These are phyloP conservation scores for Ophthalmotilapia sp. DNA, from an alignment of 2,113 vertebrate genomes.

Conservation along the genomic window DNA sequence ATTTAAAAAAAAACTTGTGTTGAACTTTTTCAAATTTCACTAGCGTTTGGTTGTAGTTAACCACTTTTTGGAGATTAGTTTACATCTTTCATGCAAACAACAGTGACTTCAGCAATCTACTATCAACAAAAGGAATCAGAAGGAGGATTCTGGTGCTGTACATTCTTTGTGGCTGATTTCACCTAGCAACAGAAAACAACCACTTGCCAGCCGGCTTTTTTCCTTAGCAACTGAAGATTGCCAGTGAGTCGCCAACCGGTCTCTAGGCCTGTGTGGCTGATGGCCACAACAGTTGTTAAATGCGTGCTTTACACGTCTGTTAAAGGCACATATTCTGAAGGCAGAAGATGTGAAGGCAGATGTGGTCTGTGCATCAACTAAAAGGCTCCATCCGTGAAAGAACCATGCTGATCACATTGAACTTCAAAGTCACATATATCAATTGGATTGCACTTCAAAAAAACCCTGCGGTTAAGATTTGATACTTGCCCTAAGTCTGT, in stretches of 20 bases:
- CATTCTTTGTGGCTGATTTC: not conserved
- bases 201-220: not conserved
- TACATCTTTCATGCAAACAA: not conserved
- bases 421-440: not conserved
- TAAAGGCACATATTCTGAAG: not conserved
- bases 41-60: not conserved
- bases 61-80: not conserved
- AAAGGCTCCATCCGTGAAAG: not conserved
- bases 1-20: not conserved
- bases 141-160: not conserved
- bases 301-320: not conserved
- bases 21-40: not conserved
- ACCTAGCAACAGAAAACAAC: not conserved
- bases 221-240: not conserved
- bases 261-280: not conserved
- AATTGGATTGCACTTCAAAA: constrained; percentile 13
- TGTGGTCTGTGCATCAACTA: not conserved
- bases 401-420: not conserved
- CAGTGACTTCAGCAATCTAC: not conserved
- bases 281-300: not conserved
- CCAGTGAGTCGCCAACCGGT: not conserved
- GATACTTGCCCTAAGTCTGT: not conserved
- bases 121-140: not conserved
- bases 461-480: not conserved
- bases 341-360: not conserved